Conservation (phyloP, 2,888 invertebrate genomes). For the Phyto melanocephala region DNA sequence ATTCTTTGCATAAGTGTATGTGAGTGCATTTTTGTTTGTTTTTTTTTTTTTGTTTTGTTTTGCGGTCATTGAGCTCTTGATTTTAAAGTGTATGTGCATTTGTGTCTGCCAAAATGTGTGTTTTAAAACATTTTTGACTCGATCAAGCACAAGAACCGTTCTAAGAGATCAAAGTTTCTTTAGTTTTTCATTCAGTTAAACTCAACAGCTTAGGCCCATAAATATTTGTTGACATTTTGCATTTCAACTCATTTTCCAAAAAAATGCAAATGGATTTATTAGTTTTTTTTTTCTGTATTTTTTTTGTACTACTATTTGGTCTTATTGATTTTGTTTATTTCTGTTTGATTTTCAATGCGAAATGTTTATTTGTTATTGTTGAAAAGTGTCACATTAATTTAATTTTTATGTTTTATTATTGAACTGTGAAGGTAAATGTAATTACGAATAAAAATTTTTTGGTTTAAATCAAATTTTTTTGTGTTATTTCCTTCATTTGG, state of each 20-base stretch:
- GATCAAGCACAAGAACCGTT: constrained; percentile 60
- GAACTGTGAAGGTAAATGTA: constrained; percentile 54
- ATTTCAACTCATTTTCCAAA: constrained; percentile 49
- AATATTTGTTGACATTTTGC: constrained; percentile 58
- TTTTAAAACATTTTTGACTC: constrained; percentile 30
- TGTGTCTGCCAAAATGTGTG: too few relatives aligned
- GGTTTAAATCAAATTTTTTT: neutral
- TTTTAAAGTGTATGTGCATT: neutral
- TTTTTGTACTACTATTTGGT: constrained; percentile 8
- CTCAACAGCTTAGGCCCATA: constrained; percentile 44
- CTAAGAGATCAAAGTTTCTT: constrained; percentile 52
- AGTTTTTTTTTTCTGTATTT: constrained; percentile 32
- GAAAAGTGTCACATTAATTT: constrained; percentile 64
- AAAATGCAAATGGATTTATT: constrained; percentile 57
- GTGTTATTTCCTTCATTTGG: neutral
- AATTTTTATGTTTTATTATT: constrained; percentile 60
- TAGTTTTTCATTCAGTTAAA: neutral
- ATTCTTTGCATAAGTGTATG: too few relatives aligned
- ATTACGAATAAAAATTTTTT: constrained; percentile 1
- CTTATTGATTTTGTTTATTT: constrained; percentile 27
- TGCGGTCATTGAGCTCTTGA: constrained; percentile 55
- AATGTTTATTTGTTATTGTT: constrained; percentile 60
- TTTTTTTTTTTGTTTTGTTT: constrained; percentile 2
- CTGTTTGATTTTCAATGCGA: constrained; percentile 43
- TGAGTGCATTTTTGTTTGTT: too few relatives aligned